Base-by-base conservation (phyloP, 35 echinoderm and acorn worm species). In the Chiridota heheva region DNA sequence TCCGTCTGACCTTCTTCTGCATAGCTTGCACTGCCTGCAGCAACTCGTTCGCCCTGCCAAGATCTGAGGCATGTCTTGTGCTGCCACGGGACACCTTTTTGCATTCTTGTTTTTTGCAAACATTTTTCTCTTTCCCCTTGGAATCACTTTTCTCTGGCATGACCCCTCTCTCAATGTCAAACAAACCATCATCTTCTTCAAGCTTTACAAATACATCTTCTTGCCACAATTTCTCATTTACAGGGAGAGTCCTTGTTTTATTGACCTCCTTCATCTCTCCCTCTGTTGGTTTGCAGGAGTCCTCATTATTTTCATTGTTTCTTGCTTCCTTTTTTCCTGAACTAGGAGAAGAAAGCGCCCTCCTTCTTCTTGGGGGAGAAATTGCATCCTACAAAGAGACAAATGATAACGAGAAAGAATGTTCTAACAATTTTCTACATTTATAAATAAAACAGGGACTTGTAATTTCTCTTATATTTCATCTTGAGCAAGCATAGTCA, bases 1-100 rank as follows among this genome's bases (percentile, higher is more conserved):
- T 77, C 13, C 73, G 73, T 2, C 73, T 46, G 10, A 60, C 73
- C 33, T 77, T 77, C 47, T 51, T 77, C 30, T 77, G 73, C 73
- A 77, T 77, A 7, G 73, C 47, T 53, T 77, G 73, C 30, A 77
- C 73, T 3, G 47, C 73, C 16, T 77, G 73, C 25, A 77, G 5
- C 15, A 77, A 58, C 35, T 77, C 73, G 47, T 77, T 46, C 3
- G 73, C 60, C 24, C 30, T 32, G 8, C 73, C 73, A 7, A 77
- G 47, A 17, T 77, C 73, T 13, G 73, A 77, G 30, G 27, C 73
- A 60, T 77, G 73, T 4, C 73, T n/a, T n/a, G n/a, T 24, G 4
- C 73, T 53, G 26, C 47, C 40, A 22, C 73, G 36, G 73, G 60
- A 77, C 31, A 77, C 33, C 20, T 77, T 77, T 53, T n/a, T n/a